phyloP scores from a whole-genome alignment of 2,113 vertebrate genomes.

The Eclectus roratus region DNA sequence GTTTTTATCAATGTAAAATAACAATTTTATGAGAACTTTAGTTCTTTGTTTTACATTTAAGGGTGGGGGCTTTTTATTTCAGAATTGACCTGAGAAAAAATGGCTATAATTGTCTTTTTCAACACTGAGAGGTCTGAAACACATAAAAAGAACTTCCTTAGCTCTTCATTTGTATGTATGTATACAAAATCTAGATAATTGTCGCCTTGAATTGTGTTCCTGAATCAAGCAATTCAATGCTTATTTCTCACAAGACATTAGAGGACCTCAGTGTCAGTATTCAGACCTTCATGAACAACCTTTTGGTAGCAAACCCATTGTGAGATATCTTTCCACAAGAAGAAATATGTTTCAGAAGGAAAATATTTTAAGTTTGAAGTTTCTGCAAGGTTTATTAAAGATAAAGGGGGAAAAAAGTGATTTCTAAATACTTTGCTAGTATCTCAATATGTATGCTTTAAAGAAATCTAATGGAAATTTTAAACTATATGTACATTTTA shows the following conservation, averaged over 20 bases:
- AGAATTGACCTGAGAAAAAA: background rate
- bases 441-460: slow-evolving; percentile 61
- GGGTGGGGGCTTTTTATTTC: background rate
- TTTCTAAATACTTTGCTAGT: slow-evolving; percentile 41
- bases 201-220: background rate
- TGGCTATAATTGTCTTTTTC: background rate
- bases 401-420: background rate
- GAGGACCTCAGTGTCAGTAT: background rate
- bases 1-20: background rate
- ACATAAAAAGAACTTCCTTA: background rate
- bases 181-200: background rate
- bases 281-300: background rate
- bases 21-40: background rate
- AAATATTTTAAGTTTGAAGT: slow-evolving; percentile 37
- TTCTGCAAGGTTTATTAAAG: slow-evolving; percentile 49
- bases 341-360: slow-evolving; percentile 9
- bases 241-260: background rate
- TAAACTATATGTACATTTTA: slow-evolving; percentile 65
- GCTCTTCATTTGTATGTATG: background rate
- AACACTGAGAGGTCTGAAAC: background rate
- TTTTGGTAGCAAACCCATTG: slow-evolving; percentile 1
- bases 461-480: slow-evolving; percentile 68
- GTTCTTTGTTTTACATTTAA: background rate
- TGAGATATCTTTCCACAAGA: background rate
- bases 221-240: background rate